Conservation (phyloP, 2,888 invertebrate species). For the Pilophorus perplexus region DNA sequence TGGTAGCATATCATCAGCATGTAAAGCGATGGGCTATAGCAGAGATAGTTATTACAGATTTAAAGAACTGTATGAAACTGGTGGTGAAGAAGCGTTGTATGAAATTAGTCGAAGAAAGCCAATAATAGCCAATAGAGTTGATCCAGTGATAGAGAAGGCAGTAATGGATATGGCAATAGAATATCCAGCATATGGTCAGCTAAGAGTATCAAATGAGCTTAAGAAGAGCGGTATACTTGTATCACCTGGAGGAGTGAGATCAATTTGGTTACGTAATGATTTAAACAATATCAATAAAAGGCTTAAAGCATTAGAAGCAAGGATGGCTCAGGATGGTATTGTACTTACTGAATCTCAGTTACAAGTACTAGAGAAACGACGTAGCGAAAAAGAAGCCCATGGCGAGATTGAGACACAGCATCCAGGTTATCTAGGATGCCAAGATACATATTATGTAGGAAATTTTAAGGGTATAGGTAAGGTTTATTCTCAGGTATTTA, state of each 20-base stretch:
- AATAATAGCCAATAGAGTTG: background rate
- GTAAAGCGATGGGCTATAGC: background rate
- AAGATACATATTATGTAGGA: background rate
- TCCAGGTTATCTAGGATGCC: background rate
- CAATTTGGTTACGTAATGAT: background rate
- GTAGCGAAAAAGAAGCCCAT: background rate
- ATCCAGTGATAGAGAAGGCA: background rate
- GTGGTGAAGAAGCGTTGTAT: background rate
- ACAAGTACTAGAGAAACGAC: background rate
- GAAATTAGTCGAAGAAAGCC: background rate
- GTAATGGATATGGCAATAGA: background rate
- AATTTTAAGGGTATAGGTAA: background rate
- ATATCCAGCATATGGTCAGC: background rate
- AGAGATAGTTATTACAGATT: background rate
- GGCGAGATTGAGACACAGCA: background rate
- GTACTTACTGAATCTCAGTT: background rate
- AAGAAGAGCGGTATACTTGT: background rate
- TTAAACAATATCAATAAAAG: background rate
- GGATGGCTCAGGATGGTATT: background rate
- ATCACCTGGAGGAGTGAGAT: background rate
- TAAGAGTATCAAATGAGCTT: background rate
- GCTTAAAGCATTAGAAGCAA: background rate
- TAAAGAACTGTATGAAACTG: background rate
- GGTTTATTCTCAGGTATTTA: background rate
- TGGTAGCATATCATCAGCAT: background rate